These are phyloP conservation scores for Dromiciops gliroides DNA, from an alignment of 2,113 vertebrate species.

Conservation along the genomic window DNA sequence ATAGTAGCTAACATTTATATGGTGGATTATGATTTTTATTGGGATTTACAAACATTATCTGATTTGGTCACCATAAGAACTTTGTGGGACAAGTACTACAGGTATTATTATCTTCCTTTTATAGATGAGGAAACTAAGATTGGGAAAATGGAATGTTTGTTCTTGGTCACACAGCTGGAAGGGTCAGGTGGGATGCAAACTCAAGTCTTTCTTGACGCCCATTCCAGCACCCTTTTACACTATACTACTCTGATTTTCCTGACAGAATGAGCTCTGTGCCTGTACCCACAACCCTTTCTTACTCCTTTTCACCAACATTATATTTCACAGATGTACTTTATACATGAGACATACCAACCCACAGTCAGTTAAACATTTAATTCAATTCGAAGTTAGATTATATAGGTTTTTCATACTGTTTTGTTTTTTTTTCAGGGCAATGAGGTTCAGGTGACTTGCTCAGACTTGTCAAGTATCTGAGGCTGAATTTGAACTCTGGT, in stretches of 20 bases:
- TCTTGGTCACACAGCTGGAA: not conserved
- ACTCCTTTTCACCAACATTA: not conserved
- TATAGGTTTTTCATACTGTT: no score
- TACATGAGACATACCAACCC: not conserved
- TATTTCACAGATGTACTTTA: not conserved
- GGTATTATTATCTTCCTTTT: not conserved
- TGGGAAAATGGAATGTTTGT: not conserved
- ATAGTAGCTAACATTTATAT: not conserved
- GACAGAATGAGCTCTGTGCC: not conserved
- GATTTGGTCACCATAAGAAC: not conserved
- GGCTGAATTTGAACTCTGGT: no score
- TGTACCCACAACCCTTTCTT: not conserved
- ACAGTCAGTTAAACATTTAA: not conserved
- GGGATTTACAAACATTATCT: not conserved
- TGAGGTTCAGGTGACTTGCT: no score
- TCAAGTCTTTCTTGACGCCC: not conserved
- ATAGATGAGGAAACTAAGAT: not conserved
- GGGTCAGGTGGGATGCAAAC: not conserved
- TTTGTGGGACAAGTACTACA: not conserved
- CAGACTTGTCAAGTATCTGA: no score
- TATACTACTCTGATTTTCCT: not conserved
- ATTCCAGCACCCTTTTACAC: not conserved
- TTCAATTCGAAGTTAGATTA: not conserved
- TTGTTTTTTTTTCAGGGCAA: no score
- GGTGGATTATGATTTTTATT: not conserved